Base-by-base conservation (phyloP, 2,888 invertebrate genomes). In the Neelides folsomi region DNA sequence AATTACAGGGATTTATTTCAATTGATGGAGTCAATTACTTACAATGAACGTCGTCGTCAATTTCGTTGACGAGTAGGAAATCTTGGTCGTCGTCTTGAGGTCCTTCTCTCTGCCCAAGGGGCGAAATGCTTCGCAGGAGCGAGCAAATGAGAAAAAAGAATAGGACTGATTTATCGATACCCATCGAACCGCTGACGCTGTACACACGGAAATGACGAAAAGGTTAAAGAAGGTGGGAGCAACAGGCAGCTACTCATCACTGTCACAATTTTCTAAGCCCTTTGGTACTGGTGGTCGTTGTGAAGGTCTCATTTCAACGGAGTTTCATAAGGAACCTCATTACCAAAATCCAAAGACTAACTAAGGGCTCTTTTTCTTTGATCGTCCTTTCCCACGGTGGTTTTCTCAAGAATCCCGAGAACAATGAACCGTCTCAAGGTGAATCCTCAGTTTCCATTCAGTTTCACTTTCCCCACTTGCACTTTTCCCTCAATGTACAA, bases 1-100 rank as follows among this genome's bases (percentile, higher is more conserved):
- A 27, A 27, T 27, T 27, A 27, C 42, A 18, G 12, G 42, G 15
- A 15, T 42, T 42, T 42, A 19, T 40, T 38, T 46, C 46, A 54
- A 52, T 42, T 47, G 51, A 51, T 51, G 41, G 42, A 39, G 18
- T 18, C 27, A 53, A 48, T 48, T 44, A 60, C 63, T 64, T 56
- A 64, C 63, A 60, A 48, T 59, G 62, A 44, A 64, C 58, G 49
- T 62, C 62, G 54, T 60, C 63, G 36, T 64, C 62, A 49, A 64
- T 60, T 55, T 62, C 62, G 51, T 64, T 64, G 51, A 60, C 53
- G n/a, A 59, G 50, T 47, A 60, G 56, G 39, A 47, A 44, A 45
- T 52, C 51, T 18, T 36, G 27, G 35, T 42, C 44, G 44, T 36
- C 37, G 41, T 47, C 48, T 40, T 42, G 49, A 16, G 38, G 46